Evolutionary conservation across 2,113 vertebrate genomes (phyloP), one percentile per base, ranked within the genome.

Genomic region (Psephotus haematonotus): DNA sequence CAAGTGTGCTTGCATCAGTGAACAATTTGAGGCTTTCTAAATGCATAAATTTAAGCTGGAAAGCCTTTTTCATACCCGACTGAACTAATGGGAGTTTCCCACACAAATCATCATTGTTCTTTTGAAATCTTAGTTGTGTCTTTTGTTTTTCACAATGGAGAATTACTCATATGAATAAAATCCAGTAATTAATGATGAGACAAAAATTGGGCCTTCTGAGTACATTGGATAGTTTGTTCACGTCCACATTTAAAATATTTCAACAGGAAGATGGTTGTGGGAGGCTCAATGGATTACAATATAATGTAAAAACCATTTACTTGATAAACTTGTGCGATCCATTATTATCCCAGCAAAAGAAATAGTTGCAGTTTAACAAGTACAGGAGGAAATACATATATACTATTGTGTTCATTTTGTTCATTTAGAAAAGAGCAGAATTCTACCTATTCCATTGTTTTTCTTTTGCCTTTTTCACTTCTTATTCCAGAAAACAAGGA

Each of bases 141-240:
- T 93, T 97, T 97, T 97, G 88, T 97, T 96, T 96, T 88, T 87
- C 60, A 95, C 94, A 94, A 92, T 94, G 76, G 74, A 91, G 76
- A 92, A 78, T 94, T 96, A 94, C 67, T 95, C 94, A 72, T 93
- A 96, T 93, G 89, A 93, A 93, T 89, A 88, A 95, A 97, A 95
- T 91, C 27, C 55, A 76, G 80, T 88, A 93, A 93, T 96, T 97
- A 95, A 86, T 92, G 81, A 91, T 77, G 79, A 85, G 77, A 90
- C 84, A 88, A 62, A 82, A 31, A 69, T 90, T 90, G 86, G 71
- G 29, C 67, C 81, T 71, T 71, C 59, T 84, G 71, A 69, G n/a
- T 85, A 50, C 46, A 68, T 39, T 72, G 79, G 70, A 59, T 46
- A 72, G 35, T 72, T 92, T 83, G 72, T 92, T 92, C 50, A 39